Base-by-base conservation (phyloP, 1,140 invertebrate species). In the Dolichoris vasculosae region DNA sequence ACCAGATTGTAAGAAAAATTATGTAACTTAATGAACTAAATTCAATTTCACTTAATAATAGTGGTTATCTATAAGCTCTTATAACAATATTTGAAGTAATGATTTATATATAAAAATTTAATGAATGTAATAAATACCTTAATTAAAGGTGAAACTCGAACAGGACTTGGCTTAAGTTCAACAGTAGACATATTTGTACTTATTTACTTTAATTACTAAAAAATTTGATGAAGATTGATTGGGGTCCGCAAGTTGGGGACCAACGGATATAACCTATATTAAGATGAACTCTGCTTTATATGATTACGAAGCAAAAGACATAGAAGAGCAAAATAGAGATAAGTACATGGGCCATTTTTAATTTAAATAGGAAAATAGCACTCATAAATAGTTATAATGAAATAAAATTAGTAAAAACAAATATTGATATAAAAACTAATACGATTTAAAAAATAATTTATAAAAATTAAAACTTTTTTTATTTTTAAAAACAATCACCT, bases 141-240 rank as follows among this genome's bases (percentile, higher is more conserved):
- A 89, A 97, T 97, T 38, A 96, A 90, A 67, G 96, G 96, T 35
- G 96, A 96, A 87, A 96, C 95, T 87, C 95, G 94, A 83, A 97
- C 93, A 88, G 96, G 96, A 82, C 87, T 89, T 9, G 91, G 90
- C 71, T 88, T 89, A 67, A 90, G 85, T 84, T 90, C 89, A 35
- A 83, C 88, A 43, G 90, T 81, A 89, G 92, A 92, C 92, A 93
- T 93, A 90, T 86, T 82, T 69, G 35, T n/a, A 69, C 32, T 51
- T 55, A 32, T 43, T 46, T 9, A 20, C 40, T 78, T 51, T 11
- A 69, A 85, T 75, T 26, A 63, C 20, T 15, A 43, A 55, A 80
- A 43, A 15, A 6, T 46, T 26, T n/a, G 1, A n/a, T 17, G 13
- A 30, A 23, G 23, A 30, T 15, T 11, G 35, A n/a, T 32, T 17